Evolutionary conservation across 1,140 invertebrate genomes (phyloP), one percentile per base, ranked within the genome.

Genomic region (Heliothis subflexa): DNA sequence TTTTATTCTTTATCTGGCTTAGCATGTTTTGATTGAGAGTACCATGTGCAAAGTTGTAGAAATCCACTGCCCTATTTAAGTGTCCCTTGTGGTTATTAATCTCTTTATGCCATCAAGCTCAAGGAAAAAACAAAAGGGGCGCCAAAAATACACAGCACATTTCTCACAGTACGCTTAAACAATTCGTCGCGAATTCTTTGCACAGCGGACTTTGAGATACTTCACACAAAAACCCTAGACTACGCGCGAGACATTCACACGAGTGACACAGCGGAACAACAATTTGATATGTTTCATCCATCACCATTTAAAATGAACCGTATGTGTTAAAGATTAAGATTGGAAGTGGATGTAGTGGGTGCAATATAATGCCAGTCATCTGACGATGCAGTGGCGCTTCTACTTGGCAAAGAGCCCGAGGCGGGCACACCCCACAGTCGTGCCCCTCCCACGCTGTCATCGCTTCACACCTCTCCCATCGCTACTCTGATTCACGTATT

Each of bases 201-300:
- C 79, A 72, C 76, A 33, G 52, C 84, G 85, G 84, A 88, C 85
- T 90, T 89, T 87, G 86, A 91, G 83, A 90, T 91, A 84, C 84
- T 92, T 88, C 86, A 86, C 88, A 88, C 89, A 89, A 91, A 90
- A 89, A 87, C 83, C 87, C 88, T 91, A 91, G 90, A 91, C 90
- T 90, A 84, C 78, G 84, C 86, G 84, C 88, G 88, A 91, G 90
- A 91, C 91, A 85, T 89, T 88, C 84, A 86, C 79, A 87, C 86
- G 80, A 86, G 89, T 88, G 83, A 86, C 79, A 87, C 86, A 79
- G 85, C 81, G 80, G 52, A 80, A 81, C 83, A 82, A 83, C 82
- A 81, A 81, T 76, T 21, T 85, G 83, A 71, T 68, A 64, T 75
- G 57, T 75, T 79, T 59, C 49, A 18, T 16, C 40, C 45, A 55